Base-by-base conservation (phyloP, 2,113 vertebrate species). In the Eurystomus gularis region DNA sequence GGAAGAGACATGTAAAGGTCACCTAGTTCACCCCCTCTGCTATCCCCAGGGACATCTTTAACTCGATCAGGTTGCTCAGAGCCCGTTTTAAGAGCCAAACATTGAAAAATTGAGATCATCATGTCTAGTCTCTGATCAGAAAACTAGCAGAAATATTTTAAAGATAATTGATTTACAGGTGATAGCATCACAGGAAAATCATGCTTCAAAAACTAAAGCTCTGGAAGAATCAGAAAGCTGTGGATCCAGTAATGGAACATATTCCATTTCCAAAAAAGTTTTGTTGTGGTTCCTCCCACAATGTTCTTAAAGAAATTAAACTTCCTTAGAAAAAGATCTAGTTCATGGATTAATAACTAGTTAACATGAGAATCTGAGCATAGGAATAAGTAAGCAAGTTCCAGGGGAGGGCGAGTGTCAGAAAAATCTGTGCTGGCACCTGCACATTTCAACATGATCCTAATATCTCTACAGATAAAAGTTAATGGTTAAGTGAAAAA, bases 401-500 rank as follows among this genome's bases (percentile, higher is more conserved):
- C 46, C 37, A 86, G n/a, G 16, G 10, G 7, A 77, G 23, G 8
- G 19, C 83, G 40, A 88, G 6, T 58, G 70, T 54, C 26, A 86
- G 51, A 89, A 70, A 92, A 70, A 62, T 54, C 64, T 65, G 9
- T 81, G 44, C 68, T 70, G 28, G 24, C 16, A 89, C 12, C 24
- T 65, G 40, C 19, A 58, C 15, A 12, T 25, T 88, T 70, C 46
- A 88, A 28, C 39, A 39, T 31, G 23, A 62, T 58, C 68, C 68
- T 37, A n/a, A n/a, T 44, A 86, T 49, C 33, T 70, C 44, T 49
- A 44, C 24, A 33, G 58, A 64, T 37, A 24, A 49, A 77, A 91
- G 94, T 95, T 94, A 96, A 96, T 83, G 23, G 39, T 94, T 95
- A 94, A 58, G 12, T 81, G 25, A 71, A 75, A 83, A 81, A 17